These are phyloP conservation scores for Phrynosoma platyrhinos DNA, from an alignment of 2,113 vertebrate genomes.

Conservation along the genomic window DNA sequence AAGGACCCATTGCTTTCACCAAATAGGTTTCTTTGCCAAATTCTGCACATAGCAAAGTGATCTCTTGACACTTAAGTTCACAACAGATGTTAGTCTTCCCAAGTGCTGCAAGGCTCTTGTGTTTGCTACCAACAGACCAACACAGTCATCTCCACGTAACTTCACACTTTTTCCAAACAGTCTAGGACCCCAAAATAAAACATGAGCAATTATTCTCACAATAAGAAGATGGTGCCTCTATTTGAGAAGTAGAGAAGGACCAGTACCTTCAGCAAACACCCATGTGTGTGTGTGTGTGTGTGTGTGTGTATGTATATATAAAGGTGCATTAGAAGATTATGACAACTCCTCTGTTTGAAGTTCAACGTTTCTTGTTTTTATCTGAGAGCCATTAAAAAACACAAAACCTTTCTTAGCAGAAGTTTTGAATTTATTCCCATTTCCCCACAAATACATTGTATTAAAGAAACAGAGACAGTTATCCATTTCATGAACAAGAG, in stretches of 20 bases:
- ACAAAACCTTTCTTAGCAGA: slow-evolving; percentile 60
- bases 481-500: slow-evolving; percentile 32
- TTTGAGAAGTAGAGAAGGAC: neutral
- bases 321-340: neutral
- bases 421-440: slow-evolving; percentile 66
- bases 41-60: neutral
- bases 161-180: neutral
- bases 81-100: neutral
- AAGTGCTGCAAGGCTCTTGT: neutral
- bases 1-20: neutral
- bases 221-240: neutral
- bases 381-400: slow-evolving; percentile 47
- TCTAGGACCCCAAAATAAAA: neutral
- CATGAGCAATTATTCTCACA: neutral
- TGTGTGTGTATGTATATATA: neutral
- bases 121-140: neutral
- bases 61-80: neutral
- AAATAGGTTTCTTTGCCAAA: neutral
- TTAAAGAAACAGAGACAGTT: slow-evolving; percentile 56
- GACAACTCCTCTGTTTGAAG: slow-evolving; percentile 34
- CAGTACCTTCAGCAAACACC: slow-evolving; percentile 44
- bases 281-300: slow-evolving; percentile 24
- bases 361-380: slow-evolving; percentile 50
- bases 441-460: slow-evolving; percentile 16
- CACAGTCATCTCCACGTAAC: too few species aligned